A percentile compares a stretch with the other conserved stretches of the same genome.
These are phyloP conservation scores for Calameuta filiformis DNA, from an alignment of 2,888 invertebrate genomes.

Conservation along the genomic window DNA sequence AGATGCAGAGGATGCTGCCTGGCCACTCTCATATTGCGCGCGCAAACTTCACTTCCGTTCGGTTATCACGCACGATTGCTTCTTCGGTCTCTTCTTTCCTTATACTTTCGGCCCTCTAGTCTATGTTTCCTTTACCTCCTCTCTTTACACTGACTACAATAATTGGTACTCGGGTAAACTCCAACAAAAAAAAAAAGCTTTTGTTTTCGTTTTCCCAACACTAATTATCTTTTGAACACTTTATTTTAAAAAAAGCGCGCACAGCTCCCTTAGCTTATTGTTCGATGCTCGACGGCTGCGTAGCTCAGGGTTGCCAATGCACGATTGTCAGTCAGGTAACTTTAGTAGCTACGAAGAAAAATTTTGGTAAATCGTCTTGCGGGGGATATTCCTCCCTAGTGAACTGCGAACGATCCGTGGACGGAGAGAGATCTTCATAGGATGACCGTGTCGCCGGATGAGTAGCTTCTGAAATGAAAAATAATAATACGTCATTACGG, in stretches of 20 bases:
- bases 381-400: neutral
- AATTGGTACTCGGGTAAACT: neutral
- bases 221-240: constrained; percentile 25
- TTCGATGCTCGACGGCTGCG: neutral
- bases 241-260: constrained; percentile 10
- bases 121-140: constrained; percentile 9
- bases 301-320: neutral
- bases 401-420: constrained; percentile 43
- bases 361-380: neutral
- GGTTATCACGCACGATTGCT: neutral
- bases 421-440: constrained; percentile 54
- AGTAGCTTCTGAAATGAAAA: constrained; percentile 1
- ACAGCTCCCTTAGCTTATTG: neutral
- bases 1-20: constrained; percentile 60
- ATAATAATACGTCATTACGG: neutral
- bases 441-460: neutral
- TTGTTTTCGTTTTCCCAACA: constrained; percentile 11
- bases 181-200: neutral
- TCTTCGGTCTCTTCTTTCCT: neutral
- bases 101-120: constrained; percentile 11
- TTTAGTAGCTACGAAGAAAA: neutral
- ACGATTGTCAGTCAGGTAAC: neutral
- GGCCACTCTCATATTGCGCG: constrained; percentile 59
- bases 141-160: neutral
- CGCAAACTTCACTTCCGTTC: constrained; percentile 2